Base-by-base conservation (phyloP, 2,113 vertebrate species). In the Hyaena hyaena region DNA sequence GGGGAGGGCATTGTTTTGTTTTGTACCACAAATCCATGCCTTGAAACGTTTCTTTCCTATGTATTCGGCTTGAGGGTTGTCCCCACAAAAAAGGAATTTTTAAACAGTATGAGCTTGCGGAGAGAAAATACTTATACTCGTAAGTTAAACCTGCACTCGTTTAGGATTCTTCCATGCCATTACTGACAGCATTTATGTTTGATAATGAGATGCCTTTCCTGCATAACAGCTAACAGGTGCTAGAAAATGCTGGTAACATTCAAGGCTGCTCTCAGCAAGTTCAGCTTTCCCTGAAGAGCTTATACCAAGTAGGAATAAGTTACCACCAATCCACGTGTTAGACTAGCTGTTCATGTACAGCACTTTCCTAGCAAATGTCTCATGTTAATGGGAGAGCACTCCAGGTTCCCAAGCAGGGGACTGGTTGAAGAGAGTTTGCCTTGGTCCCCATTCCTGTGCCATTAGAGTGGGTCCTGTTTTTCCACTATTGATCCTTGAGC, bases 261-360 rank as follows among this genome's bases (percentile, higher is more conserved):
- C 17, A 33, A 69, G 43, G 93, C 95, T 17, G 17, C 85, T 91
- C 43, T 91, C 43, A 95, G 87, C 26, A 96, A 79, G 81, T 92
- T 88, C 90, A 94, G 53, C 26, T 97, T 96, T 96, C 87, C 88
- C 73, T 12, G 10, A 96, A 89, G 93, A 88, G 92, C 90, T 95
- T 86, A 91, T 55, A 73, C 63, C 31, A 82, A 81, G 53, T 10
- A 94, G 97, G 97, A 80, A 66, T 53, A 50, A 86, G 96, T 90
- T 76, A 21, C 87, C 76, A 93, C 61, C 71, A 50, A 92, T 31
- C 19, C 48, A 58, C 84, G 33, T 8, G 23, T 24, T 35, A 80
- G 68, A 80, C 73, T 16, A 82, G 77, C 68, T 79, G 88, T 16
- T 55, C 10, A 2, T n/a, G 39, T 5, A 5, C 17, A 68, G 84